Evolutionary conservation across 2,797 vertebrate genomes (phyloP).

Genomic region (Spinus pinus): DNA sequence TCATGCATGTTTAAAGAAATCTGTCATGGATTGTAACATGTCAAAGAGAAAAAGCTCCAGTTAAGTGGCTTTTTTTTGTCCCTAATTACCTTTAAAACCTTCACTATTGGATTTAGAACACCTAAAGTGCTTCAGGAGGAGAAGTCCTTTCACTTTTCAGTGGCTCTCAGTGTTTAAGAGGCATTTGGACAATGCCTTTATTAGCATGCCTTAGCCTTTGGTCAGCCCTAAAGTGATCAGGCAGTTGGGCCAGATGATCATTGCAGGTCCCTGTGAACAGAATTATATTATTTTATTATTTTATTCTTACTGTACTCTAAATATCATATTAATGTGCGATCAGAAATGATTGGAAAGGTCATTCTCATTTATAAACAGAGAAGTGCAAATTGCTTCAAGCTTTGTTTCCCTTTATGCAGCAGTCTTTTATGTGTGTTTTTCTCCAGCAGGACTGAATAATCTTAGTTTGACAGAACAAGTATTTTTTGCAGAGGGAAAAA

Average conservation of each 20-base stretch:
- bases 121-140: neutral
- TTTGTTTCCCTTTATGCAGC: neutral
- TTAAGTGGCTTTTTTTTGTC: neutral
- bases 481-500: slow-evolving; percentile 11
- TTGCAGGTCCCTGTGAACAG: neutral
- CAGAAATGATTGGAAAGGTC: neutral
- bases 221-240: neutral
- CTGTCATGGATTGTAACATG: neutral
- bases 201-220: neutral
- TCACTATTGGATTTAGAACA: neutral
- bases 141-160: neutral
- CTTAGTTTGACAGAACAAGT: neutral
- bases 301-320: neutral
- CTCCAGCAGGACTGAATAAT: neutral
- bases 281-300: neutral
- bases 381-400: neutral
- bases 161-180: neutral
- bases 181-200: neutral
- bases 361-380: neutral
- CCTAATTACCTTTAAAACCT: neutral
- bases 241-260: neutral
- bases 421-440: neutral
- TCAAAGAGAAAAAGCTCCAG: neutral
- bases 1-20: neutral
- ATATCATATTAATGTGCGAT: neutral